Evolutionary conservation across 2,797 vertebrate species (phyloP), one percentile per base, ranked within the genome.

Genomic region (Kryptolebias ocellatus): DNA sequence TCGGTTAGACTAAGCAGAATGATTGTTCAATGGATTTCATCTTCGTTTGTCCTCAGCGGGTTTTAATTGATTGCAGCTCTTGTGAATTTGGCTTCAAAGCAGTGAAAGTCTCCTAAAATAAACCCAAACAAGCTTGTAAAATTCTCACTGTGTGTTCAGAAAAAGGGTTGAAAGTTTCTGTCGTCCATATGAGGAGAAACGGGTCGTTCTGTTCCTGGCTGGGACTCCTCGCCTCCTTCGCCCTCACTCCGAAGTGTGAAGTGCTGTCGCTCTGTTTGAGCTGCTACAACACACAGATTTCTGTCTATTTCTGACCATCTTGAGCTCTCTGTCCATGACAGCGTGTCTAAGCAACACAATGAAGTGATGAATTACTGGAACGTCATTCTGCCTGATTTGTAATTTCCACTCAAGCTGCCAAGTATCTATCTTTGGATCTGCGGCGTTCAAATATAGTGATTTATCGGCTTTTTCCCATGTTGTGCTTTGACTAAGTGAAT

Each of bases 401-500:
- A 39, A 58, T 82, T 83, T 70, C 70, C 66, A 57, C 28, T 29
- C 6, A 17, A 53, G 51, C 71, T 79, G 69, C 71, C 64, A 70
- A 66, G 20, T 54, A 6, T 72, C 51, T 65, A n/a, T 76, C n/a
- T 75, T 53, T 67, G 56, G 64, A 79, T 58, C 72, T 65, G 63
- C 39, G 28, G 45, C 45, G 3, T 52, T 80, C 18, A 39, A 24
- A 57, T 42, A 15, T 15, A 16, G 12, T 50, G 68, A 53, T 73
- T 79, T 64, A 17, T 60, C 11, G 4, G 0, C 27, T 63, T 60
- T n/a, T 17, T 62, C 51, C 44, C 27, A 11, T 20, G 44, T 59
- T 70, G 70, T 37, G 31, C 27, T 59, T 71, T n/a, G 10, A 51
- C 12, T 16, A 52, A 52, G 53, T 16, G 2, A 47, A 58, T 49